Evolutionary conservation across 2,113 vertebrate species (phyloP), one percentile per base, ranked within the genome.

Genomic region (Ailurus styani): DNA sequence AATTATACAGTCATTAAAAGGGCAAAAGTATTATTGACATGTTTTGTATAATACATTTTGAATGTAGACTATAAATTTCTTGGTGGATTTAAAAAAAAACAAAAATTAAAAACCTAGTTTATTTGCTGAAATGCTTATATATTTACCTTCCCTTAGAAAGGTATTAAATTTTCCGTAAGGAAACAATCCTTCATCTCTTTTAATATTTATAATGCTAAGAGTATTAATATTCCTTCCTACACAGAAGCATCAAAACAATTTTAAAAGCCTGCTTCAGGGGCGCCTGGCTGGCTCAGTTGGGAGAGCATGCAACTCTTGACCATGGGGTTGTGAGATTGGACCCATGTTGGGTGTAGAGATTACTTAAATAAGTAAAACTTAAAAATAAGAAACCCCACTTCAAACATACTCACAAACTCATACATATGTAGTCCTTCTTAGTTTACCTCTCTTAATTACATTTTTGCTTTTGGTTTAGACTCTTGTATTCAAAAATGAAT

Each of bases 1-100:
- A 97, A 97, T 91, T 97, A 97, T 87, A 85, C 42, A 45, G 84
- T 92, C 64, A 91, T 93, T 95, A 75, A 97, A 97, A 84, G 86
- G 0, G 54, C 17, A 82, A 97, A 10, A 70, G 89, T 78, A 93
- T 62, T 96, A 45, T 60, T 78, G 89, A 84, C 95, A 82, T 18
- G n/a, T 79, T 90, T 86, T 52, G 64, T 86, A 89, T 60, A 81
- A 1, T 20, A 93, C 0, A 91, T 95, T 87, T 82, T 91, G 75
- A 96, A 87, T 52, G 23, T 1, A 84, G 92, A 11, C 68, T 96
- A 83, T 47, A 87, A 50, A 96, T 94, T 54, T 27, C 50, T 95
- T 96, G 52, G 45, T 79, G 72, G 37, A 93, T 27, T 72, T 96
- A 40, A 78, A 83, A 68, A 40, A 79, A 96, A 94, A 86, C 40